A percentile compares a stretch with the other conserved stretches of the same genome.
These are phyloP conservation scores for Struthio camelus DNA, from an alignment of 2,113 vertebrate genomes.

Conservation along the genomic window DNA sequence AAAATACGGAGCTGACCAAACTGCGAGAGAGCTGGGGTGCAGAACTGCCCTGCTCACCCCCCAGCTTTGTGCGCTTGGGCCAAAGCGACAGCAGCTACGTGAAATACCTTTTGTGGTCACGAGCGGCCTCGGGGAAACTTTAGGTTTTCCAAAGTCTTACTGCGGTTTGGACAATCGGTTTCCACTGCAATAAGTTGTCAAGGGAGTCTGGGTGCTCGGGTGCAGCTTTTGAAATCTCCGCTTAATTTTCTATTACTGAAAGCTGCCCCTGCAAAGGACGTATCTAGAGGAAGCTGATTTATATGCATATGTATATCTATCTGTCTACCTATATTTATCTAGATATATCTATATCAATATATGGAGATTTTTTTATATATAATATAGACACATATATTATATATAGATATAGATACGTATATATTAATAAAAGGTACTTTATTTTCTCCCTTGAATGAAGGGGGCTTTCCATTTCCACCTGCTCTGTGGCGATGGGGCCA, in stretches of 20 bases:
- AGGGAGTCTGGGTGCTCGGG: not conserved
- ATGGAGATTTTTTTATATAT: too few relatives aligned
- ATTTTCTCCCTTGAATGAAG: too few relatives aligned
- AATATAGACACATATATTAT: too few relatives aligned
- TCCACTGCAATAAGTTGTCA: not conserved
- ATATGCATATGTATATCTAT: too few relatives aligned
- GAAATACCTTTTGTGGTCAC: not conserved
- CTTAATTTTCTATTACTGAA: accelerated
- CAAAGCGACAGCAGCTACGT: not conserved
- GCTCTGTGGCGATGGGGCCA: accelerated
- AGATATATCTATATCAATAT: too few relatives aligned
- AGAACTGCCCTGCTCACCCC: too few relatives aligned
- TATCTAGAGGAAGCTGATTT: not conserved
- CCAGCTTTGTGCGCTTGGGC: too few relatives aligned
- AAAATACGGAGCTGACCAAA: too few relatives aligned
- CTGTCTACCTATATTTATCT: too few relatives aligned
- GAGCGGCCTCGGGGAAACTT: not conserved
- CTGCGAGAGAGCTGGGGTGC: too few relatives aligned
- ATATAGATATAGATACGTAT: too few relatives aligned
- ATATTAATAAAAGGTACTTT: too few relatives aligned
- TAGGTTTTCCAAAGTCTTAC: accelerated
- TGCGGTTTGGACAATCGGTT: accelerated
- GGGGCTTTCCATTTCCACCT: accelerated
- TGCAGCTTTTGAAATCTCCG: not conserved
- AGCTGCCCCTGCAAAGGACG: not conserved